Base-by-base conservation (phyloP, 1,140 invertebrate genomes). In the Trichogramma pretiosum region DNA sequence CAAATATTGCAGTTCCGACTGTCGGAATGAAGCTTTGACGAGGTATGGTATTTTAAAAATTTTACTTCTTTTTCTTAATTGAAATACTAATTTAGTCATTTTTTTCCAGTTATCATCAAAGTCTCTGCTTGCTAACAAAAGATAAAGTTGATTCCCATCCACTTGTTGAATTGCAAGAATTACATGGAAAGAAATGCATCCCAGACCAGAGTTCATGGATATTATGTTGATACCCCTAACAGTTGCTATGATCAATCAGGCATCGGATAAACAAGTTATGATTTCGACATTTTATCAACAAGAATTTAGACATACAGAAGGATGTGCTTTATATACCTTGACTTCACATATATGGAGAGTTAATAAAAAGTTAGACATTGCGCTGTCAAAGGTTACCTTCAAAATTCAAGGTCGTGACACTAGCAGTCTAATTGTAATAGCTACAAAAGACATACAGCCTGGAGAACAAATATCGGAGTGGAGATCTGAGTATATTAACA, bases 161-260 rank as follows among this genome's bases (percentile, higher is more conserved):
- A 5, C 68, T 95, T 3, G 76, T 79, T 59, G 65, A 80, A 42
- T 68, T 97, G 11, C 78, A 87, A 57, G 87, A 93, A 63, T n/a
- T n/a, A 78, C 78, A 5, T 96, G 93, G 93, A 94, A 91, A 82
- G 78, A 86, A 64, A 87, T 93, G 64, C 92, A 97, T 71, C 94
- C 91, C 72, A 93, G 93, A 17, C 93, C 93, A 32, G 93, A 97
- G 73, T 91, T 90, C 8, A 81, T 83, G 36, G 88, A 80, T 36
- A 85, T 96, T 41, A 88, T 93, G 84, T 65, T 97, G 0, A 70
- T 95, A 18, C 82, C 87, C 1, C 80, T 87, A 59, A 82, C 96
- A 61, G 70, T 95, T 49, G 90, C 91, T 16, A 81, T 81, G 55
- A 82, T 94, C 26, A 79, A 84, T 63, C 89, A 93, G 66, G 79